Percentiles rank a stretch among this genome's conserved stretches.
phyloP scores from a whole-genome alignment of 2,113 vertebrate species.

The Mobula birostris region DNA sequence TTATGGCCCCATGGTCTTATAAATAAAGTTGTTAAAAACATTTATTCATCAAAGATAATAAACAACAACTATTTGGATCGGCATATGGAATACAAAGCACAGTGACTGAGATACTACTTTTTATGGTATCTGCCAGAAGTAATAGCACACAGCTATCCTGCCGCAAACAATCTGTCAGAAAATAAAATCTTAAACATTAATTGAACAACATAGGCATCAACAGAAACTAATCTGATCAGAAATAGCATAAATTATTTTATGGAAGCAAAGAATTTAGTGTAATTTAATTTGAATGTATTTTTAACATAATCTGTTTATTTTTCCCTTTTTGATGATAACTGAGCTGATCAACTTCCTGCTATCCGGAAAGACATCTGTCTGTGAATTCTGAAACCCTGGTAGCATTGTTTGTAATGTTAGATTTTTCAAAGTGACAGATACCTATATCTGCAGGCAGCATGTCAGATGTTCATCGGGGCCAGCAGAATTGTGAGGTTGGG shows the following conservation, averaged over 20 bases:
- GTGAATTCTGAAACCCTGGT: neutral
- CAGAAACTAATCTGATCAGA: neutral
- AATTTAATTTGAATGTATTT: too few relatives aligned
- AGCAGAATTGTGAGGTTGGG: neutral
- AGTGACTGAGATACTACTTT: neutral
- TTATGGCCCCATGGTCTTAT: neutral
- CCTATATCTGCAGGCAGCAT: neutral
- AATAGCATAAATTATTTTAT: neutral
- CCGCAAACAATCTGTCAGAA: neutral
- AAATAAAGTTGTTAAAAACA: neutral
- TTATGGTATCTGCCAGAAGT: neutral
- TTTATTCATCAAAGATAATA: neutral
- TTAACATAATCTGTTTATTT: neutral
- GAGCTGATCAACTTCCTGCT: neutral
- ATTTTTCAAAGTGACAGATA: constrained; percentile 7
- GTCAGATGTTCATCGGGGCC: neutral
- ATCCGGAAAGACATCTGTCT: neutral
- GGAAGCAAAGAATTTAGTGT: neutral
- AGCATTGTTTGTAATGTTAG: neutral
- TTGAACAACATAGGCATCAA: neutral
- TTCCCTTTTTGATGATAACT: neutral
- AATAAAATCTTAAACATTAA: neutral
- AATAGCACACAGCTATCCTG: neutral
- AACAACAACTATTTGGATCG: neutral
- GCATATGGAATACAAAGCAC: neutral